A percentile compares a stretch with the other conserved stretches of the same genome.
These are phyloP conservation scores for Achlya flavicornis DNA, from an alignment of 2,888 invertebrate species.

Conservation along the genomic window DNA sequence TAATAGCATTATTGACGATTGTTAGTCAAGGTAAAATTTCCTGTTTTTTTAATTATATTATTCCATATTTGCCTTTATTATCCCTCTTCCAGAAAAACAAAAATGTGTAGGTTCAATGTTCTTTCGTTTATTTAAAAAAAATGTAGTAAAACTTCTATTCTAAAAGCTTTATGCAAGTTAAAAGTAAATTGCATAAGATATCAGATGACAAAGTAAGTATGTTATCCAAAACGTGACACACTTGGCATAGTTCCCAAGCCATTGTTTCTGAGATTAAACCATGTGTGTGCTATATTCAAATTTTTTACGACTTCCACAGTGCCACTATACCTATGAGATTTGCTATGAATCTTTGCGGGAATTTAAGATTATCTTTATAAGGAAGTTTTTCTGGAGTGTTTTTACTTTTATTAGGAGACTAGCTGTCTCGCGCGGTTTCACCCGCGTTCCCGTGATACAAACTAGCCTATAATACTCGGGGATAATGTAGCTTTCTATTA, in stretches of 20 bases:
- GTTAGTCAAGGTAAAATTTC: too few relatives aligned
- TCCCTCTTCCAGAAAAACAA: too few relatives aligned
- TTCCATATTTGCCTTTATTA: too few relatives aligned
- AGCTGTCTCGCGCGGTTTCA: too few relatives aligned
- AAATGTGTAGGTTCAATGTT: too few relatives aligned
- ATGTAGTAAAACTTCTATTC: background rate
- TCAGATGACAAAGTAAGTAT: conserved; percentile 7
- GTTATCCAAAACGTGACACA: background rate
- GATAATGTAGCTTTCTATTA: too few relatives aligned
- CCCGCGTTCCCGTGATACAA: too few relatives aligned
- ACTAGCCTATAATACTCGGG: too few relatives aligned
- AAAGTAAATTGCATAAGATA: conserved; percentile 7
- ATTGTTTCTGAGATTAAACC: conserved; percentile 3
- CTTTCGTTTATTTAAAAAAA: background rate
- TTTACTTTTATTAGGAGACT: too few relatives aligned
- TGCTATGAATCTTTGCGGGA: background rate
- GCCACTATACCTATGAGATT: background rate
- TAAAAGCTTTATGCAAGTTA: background rate
- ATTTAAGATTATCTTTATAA: background rate
- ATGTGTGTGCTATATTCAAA: conserved; percentile 1
- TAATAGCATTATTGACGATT: too few relatives aligned
- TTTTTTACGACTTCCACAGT: background rate
- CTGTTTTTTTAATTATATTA: too few relatives aligned
- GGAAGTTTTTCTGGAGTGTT: too few relatives aligned
- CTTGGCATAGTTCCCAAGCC: background rate